Evolutionary conservation across 2,113 vertebrate species (phyloP).

Genomic region (Ia io): DNA sequence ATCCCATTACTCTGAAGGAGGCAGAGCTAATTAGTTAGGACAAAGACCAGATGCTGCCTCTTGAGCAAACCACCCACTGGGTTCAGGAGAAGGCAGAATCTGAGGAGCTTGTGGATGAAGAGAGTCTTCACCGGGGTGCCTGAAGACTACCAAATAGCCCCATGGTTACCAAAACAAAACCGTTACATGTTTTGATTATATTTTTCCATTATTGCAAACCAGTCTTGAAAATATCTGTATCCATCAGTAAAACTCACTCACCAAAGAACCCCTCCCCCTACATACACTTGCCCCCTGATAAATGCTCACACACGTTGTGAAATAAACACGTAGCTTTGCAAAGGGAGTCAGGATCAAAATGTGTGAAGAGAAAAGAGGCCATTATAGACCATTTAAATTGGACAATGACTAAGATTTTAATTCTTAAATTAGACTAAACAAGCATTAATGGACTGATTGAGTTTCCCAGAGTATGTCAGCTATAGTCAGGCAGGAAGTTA

Average conservation of each 20-base stretch:
- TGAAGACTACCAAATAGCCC: background rate
- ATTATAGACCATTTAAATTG: background rate
- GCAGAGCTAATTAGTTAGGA: background rate
- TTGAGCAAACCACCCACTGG: background rate
- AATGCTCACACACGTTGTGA: background rate
- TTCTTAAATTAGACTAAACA: background rate
- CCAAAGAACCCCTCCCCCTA: background rate
- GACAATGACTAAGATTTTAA: background rate
- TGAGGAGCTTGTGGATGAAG: background rate
- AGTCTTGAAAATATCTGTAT: background rate
- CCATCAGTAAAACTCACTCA: background rate
- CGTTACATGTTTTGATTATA: background rate
- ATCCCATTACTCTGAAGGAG: background rate
- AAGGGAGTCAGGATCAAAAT: background rate
- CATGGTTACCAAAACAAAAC: background rate
- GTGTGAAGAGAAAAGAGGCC: background rate
- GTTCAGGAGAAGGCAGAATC: background rate
- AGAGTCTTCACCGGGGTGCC: background rate
- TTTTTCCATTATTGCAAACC: background rate
- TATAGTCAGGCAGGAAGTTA: background rate
- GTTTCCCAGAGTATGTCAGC: background rate
- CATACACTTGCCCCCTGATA: background rate
- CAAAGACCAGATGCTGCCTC: background rate
- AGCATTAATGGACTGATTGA: background rate
- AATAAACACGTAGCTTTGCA: background rate